Evolutionary conservation across 2,113 vertebrate genomes (phyloP).

Genomic region (Psilopsiagon aurifrons): DNA sequence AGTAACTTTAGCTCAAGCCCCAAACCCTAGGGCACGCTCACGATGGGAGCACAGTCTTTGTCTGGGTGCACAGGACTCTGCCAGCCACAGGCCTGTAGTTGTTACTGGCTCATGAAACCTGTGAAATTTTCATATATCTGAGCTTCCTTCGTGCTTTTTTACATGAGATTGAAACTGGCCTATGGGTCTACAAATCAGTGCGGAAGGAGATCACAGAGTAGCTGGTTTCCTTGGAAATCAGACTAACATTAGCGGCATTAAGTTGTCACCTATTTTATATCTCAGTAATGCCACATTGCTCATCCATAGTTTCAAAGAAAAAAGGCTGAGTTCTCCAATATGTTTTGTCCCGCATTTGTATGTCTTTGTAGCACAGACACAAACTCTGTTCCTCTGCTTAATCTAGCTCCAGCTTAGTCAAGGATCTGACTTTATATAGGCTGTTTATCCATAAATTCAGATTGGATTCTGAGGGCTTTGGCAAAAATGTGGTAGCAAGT

Average conservation of each 20-base stretch:
- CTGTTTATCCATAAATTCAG: background rate
- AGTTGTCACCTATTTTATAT: background rate
- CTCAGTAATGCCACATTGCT: background rate
- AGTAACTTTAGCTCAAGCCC: background rate
- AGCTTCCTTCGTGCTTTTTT: background rate
- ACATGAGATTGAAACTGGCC: background rate
- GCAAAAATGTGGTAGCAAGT: background rate
- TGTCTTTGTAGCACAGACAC: background rate
- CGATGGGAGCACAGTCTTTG: background rate
- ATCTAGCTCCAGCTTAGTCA: background rate
- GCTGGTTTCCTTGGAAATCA: background rate
- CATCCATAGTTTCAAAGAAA: background rate
- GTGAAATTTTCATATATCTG: background rate
- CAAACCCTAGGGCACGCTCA: background rate
- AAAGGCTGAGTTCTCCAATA: background rate
- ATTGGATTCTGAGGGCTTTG: background rate
- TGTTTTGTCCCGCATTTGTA: background rate
- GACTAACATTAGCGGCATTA: background rate
- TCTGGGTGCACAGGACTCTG: background rate
- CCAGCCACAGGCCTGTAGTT: background rate
- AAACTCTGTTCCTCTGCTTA: background rate
- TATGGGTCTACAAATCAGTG: background rate
- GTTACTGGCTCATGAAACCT: background rate
- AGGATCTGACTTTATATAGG: background rate
- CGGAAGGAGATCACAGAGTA: background rate